phyloP scores from a whole-genome alignment of 2,888 invertebrate species.

The Mimas tiliae region DNA sequence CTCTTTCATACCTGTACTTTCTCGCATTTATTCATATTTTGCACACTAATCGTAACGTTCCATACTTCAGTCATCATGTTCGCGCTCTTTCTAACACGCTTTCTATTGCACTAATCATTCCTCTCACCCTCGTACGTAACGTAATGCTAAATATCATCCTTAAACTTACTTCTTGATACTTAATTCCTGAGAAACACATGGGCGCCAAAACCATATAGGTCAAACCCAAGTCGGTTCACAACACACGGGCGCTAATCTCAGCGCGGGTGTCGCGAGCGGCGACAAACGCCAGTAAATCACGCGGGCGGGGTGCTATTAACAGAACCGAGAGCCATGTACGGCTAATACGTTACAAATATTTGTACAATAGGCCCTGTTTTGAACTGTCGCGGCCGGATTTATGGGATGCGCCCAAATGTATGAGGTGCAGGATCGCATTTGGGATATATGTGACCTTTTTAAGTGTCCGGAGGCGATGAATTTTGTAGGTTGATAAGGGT shows the following conservation, averaged over 20 bases:
- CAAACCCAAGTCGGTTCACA: neutral
- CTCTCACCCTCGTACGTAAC: no score
- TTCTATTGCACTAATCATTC: no score
- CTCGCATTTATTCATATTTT: no score
- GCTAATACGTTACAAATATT: slow-evolving; percentile 61
- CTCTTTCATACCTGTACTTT: no score
- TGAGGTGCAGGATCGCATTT: slow-evolving; percentile 35
- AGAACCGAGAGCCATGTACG: slow-evolving; percentile 29
- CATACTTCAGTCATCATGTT: no score
- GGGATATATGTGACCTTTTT: slow-evolving; percentile 6
- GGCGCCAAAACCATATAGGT: neutral
- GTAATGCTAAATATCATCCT: no score
- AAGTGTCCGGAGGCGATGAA: neutral
- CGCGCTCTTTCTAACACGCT: no score
- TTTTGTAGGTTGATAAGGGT: neutral
- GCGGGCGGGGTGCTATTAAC: slow-evolving; percentile 40
- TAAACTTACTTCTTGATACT: no score
- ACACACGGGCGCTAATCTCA: neutral
- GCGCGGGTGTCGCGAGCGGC: slow-evolving; percentile 22
- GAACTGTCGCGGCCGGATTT: slow-evolving; percentile 57
- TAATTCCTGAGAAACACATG: neutral
- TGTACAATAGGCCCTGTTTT: slow-evolving; percentile 53
- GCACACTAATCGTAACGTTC: no score
- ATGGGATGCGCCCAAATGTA: slow-evolving; percentile 42
- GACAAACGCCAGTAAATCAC: slow-evolving; percentile 50